phyloP scores from a whole-genome alignment of 2,888 invertebrate genomes.

The Panorpa germanica region DNA sequence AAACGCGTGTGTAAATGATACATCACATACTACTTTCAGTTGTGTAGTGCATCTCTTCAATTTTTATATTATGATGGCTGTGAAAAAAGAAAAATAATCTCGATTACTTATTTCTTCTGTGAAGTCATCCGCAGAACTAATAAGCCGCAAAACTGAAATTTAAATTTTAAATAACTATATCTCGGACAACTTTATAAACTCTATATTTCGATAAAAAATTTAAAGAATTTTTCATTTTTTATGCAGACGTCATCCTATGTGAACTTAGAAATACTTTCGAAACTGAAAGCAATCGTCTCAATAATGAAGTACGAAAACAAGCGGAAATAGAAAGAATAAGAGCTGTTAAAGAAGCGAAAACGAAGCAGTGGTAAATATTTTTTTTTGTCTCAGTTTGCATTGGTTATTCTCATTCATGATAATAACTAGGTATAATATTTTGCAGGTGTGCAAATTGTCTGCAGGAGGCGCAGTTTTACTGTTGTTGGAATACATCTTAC shows the following conservation, averaged over 20 bases:
- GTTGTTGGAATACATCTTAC: constrained; percentile 93
- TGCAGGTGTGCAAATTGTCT: constrained; percentile 64
- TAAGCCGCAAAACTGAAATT: not conserved
- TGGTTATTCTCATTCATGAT: no score
- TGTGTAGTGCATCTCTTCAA: not conserved
- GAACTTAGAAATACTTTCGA: constrained; percentile 54
- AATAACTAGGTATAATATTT: no score
- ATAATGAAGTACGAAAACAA: constrained; percentile 42
- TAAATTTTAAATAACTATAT: constrained; percentile 4
- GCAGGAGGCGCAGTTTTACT: constrained; percentile 79
- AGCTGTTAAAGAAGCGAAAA: constrained; percentile 59
- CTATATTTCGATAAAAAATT: no score
- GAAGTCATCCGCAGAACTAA: not conserved
- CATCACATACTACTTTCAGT: constrained; percentile 2
- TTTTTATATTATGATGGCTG: no score
- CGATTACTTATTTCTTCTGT: no score
- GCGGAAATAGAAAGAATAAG: constrained; percentile 50
- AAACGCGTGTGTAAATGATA: no score
- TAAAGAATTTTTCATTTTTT: no score
- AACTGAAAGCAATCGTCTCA: constrained; percentile 42
- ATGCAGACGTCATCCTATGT: constrained; percentile 42
- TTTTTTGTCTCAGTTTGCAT: no score
- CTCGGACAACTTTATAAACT: constrained; percentile 3
- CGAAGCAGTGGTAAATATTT: constrained; percentile 57
- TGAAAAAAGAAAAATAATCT: no score